These are phyloP conservation scores for Bugulina stolonifera DNA, from an alignment of 2,888 invertebrate genomes.

Conservation along the genomic window DNA sequence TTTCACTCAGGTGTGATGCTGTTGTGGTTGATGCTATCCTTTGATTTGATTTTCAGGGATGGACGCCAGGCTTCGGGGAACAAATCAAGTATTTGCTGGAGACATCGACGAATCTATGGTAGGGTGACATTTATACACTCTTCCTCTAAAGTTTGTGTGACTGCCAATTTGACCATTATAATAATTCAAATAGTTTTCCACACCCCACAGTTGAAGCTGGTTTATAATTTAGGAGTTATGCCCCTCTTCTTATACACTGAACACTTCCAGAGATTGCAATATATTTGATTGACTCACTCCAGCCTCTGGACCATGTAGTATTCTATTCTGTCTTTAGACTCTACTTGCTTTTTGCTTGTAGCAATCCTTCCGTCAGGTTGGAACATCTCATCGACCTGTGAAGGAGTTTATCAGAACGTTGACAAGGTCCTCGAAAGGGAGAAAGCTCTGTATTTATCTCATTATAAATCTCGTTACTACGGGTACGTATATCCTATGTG, in stretches of 20 bases:
- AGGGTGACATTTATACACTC: no score
- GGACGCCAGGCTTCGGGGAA: conserved; percentile 37
- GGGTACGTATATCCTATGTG: no score
- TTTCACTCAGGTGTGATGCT: no score
- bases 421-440: conserved; percentile 5
- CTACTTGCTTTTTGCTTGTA: background rate
- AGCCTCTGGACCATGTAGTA: no score
- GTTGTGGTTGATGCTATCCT: conserved; percentile 16
- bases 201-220: no score
- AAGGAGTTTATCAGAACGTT: background rate
- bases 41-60: conserved; percentile 35
- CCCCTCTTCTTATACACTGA: no score
- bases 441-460: background rate
- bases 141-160: no score
- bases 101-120: conserved; percentile 30
- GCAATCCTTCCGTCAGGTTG: conserved; percentile 9
- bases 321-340: background rate
- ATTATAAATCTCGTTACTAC: conserved; percentile 1
- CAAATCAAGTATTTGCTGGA: conserved; percentile 34
- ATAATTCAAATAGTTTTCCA: no score
- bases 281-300: no score
- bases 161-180: no score
- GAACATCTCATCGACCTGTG: background rate
- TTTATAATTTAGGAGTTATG: no score
- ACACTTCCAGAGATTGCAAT: no score